Percentiles rank a stretch among this genome's conserved stretches.
Conservation (phyloP, 2,113 vertebrate genomes). For the Lagopus leucura region DNA sequence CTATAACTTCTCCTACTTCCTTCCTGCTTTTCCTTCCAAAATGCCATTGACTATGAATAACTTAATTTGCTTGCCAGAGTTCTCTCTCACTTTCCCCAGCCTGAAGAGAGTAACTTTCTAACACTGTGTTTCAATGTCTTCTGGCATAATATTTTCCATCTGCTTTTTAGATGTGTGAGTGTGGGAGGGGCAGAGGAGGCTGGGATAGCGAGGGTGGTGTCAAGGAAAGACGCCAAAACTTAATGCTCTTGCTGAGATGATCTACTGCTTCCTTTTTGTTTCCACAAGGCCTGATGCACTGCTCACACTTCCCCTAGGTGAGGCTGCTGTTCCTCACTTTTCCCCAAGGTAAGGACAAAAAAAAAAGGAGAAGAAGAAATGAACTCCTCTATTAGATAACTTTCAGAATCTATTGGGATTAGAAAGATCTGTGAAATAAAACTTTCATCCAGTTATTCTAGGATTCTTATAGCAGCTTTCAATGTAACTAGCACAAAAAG, state of each 20-base stretch:
- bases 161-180: slow-evolving; percentile 65
- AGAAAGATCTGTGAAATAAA: background rate
- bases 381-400: background rate
- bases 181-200: slow-evolving; percentile 62
- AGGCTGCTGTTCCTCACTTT: slow-evolving; percentile 25
- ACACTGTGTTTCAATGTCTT: slow-evolving; percentile 62
- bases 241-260: slow-evolving; percentile 38
- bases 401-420: background rate
- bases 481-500: background rate
- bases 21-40: slow-evolving; percentile 46
- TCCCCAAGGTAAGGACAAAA: background rate
- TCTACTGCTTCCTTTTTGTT: slow-evolving; percentile 47
- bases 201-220: slow-evolving; percentile 40
- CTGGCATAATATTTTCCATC: slow-evolving; percentile 73
- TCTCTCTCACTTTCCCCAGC: slow-evolving; percentile 69
- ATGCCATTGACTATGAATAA: slow-evolving; percentile 71
- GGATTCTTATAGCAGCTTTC: background rate
- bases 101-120: slow-evolving; percentile 63
- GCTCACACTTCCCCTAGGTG: slow-evolving; percentile 1
- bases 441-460: background rate
- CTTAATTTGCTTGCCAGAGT: slow-evolving; percentile 54
- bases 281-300: background rate
- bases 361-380: background rate
- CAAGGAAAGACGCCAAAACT: slow-evolving; percentile 42
- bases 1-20: slow-evolving; percentile 36